These are phyloP conservation scores for Leguminivora glycinivorella DNA, from an alignment of 1,140 invertebrate genomes.

Conservation along the genomic window DNA sequence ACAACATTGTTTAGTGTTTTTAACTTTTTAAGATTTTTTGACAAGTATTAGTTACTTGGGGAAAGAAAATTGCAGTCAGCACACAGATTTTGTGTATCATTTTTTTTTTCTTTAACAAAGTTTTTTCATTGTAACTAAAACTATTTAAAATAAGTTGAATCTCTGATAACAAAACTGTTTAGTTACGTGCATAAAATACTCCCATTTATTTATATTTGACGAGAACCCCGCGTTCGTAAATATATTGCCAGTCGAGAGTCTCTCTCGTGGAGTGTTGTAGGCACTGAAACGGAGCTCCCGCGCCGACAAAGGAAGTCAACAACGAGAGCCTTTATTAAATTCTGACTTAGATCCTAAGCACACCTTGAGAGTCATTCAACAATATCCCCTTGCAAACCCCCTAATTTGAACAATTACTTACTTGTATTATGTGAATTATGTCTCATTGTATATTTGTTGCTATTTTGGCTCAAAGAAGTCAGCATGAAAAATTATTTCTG, in stretches of 20 bases:
- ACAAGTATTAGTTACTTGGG: too few species aligned
- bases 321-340: conserved; percentile 22
- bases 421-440: too few species aligned
- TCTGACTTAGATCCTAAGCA: conserved; percentile 9
- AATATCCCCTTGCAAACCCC: background rate
- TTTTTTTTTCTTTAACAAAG: too few species aligned
- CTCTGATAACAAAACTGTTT: background rate
- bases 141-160: too few species aligned
- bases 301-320: conserved; percentile 28
- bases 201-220: conserved; percentile 30
- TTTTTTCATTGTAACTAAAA: too few species aligned
- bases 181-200: background rate
- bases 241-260: conserved; percentile 35
- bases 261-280: conserved; percentile 28
- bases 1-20: too few species aligned
- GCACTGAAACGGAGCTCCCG: conserved; percentile 35
- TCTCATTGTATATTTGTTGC: too few species aligned
- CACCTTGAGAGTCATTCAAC: background rate
- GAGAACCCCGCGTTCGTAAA: conserved; percentile 31
- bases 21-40: too few species aligned
- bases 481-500: too few species aligned
- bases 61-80: too few species aligned
- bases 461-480: too few species aligned
- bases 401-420: background rate
- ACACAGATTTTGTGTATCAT: too few species aligned